These are phyloP conservation scores for Glossosoma conforme DNA, from an alignment of 1,140 invertebrate species.

Conservation along the genomic window DNA sequence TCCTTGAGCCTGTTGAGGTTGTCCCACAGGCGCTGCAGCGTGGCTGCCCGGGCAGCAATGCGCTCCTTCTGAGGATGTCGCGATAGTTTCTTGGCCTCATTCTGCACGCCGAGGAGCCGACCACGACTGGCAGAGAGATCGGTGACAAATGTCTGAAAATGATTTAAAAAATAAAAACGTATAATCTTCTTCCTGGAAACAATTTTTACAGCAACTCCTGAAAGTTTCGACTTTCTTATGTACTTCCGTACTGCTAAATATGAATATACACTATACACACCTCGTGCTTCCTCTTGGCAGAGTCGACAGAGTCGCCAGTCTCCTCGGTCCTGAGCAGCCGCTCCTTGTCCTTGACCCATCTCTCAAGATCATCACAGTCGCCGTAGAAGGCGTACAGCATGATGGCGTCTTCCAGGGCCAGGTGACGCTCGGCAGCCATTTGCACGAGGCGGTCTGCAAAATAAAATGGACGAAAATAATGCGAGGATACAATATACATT, in stretches of 20 bases:
- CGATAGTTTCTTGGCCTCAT: constrained; percentile 74
- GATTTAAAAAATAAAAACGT: constrained; percentile 8
- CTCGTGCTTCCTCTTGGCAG: constrained; percentile 91
- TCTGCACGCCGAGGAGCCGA: constrained; percentile 83
- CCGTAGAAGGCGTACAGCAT: constrained; percentile 90
- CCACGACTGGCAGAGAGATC: constrained; percentile 90
- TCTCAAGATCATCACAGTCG: constrained; percentile 97
- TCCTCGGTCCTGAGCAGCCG: constrained; percentile 82
- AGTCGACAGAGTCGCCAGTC: constrained; percentile 84
- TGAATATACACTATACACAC: constrained; percentile 40
- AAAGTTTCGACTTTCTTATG: too few species aligned
- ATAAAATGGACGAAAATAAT: too few species aligned
- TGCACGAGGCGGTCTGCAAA: constrained; percentile 64
- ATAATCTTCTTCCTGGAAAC: not conserved
- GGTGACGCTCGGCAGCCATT: constrained; percentile 71
- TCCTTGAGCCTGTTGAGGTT: constrained; percentile 82
- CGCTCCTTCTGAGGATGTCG: constrained; percentile 86
- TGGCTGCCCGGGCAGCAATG: constrained; percentile 73
- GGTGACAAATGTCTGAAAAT: constrained; percentile 81
- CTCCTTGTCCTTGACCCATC: constrained; percentile 96
- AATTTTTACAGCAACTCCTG: constrained; percentile 1
- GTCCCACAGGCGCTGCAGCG: constrained; percentile 86
- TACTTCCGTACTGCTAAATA: not conserved
- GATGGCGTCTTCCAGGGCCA: constrained; percentile 87
- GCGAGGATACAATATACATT: too few species aligned